Evolutionary conservation across 2,113 vertebrate species (phyloP).

Genomic region (Sorex fumeus): DNA sequence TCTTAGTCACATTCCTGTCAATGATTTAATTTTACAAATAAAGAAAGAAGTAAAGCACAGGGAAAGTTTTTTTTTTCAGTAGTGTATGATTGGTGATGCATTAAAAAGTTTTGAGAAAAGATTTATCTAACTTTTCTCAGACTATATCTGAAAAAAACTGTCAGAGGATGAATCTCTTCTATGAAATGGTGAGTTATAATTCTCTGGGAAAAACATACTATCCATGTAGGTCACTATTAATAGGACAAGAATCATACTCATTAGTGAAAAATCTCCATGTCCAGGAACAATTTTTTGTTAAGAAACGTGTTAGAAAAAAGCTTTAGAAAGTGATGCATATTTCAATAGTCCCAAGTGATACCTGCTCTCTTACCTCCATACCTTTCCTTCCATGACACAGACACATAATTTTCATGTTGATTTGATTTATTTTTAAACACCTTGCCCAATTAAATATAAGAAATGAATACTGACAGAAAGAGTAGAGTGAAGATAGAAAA

Average conservation of each 20-base stretch:
- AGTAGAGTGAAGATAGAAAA: neutral
- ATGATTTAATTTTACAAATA: neutral
- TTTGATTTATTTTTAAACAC: neutral
- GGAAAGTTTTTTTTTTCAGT: neutral
- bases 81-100: neutral
- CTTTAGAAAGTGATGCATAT: neutral
- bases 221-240: neutral
- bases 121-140: neutral
- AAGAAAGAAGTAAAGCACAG: neutral
- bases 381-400: neutral
- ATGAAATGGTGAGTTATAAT: neutral
- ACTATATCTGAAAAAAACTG: neutral
- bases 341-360: neutral
- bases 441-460: neutral
- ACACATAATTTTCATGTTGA: neutral
- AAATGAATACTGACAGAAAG: neutral
- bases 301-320: neutral
- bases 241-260: neutral
- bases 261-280: conserved; percentile 24
- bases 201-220: neutral
- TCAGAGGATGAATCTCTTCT: neutral
- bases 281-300: neutral
- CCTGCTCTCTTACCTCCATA: neutral
- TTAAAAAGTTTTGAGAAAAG: neutral
- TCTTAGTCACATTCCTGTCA: neutral